These are phyloP conservation scores for Octodonta nipae DNA, from an alignment of 2,888 invertebrate species.

Conservation along the genomic window DNA sequence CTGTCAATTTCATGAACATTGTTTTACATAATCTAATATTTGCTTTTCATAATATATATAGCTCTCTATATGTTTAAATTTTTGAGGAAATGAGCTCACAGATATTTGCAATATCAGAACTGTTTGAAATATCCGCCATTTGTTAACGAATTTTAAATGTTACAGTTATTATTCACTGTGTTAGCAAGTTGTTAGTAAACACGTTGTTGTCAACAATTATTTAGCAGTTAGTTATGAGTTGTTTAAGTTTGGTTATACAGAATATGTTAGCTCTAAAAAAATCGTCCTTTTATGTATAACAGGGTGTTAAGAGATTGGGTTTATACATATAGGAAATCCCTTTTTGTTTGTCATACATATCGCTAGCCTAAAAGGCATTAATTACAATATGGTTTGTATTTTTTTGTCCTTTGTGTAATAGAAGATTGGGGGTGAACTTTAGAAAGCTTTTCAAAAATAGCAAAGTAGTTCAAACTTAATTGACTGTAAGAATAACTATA, in stretches of 20 bases:
- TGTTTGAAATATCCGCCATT: slow-evolving; percentile 6
- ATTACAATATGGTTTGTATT: slow-evolving; percentile 16
- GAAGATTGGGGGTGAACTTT: slow-evolving; percentile 9
- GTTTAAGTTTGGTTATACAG: slow-evolving; percentile 4
- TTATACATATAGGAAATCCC: not conserved
- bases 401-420: no score
- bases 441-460: slow-evolving; percentile 16
- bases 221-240: not conserved
- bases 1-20: no score
- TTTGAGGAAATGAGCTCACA: no score
- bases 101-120: no score
- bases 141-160: slow-evolving; percentile 16
- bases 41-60: no score
- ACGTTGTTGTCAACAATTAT: slow-evolving; percentile 5
- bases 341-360: slow-evolving; percentile 18
- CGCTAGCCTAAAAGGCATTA: slow-evolving; percentile 23
- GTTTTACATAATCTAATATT: no score
- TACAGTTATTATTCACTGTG: slow-evolving; percentile 6
- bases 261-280: no score
- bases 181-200: slow-evolving; percentile 12
- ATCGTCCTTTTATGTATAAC: not conserved
- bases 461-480: slow-evolving; percentile 15
- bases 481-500: slow-evolving; percentile 13
- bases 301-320: not conserved
- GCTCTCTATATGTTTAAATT: no score